phyloP scores from a whole-genome alignment of 1,140 invertebrate species.

The Lepidurus arcticus region DNA sequence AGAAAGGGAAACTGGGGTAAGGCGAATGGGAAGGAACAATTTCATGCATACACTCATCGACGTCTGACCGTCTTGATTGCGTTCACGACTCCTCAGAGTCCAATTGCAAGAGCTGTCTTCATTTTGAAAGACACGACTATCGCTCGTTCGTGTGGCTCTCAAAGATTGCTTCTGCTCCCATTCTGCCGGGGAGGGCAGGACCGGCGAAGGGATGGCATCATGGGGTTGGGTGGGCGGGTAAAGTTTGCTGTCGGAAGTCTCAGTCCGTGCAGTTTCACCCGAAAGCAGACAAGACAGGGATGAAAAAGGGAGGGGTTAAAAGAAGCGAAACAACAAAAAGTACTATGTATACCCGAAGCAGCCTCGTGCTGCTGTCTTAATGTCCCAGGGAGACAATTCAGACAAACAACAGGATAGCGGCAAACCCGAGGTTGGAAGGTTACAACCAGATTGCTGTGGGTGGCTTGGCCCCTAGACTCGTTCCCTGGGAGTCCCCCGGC shows the following conservation, averaged over 20 bases:
- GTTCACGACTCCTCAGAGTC: constrained; percentile 4
- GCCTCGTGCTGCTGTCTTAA: constrained; percentile 1
- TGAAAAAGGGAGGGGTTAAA: not conserved
- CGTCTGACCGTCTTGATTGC: constrained; percentile 20
- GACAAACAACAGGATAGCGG: constrained; percentile 18
- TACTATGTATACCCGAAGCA: no score
- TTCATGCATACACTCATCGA: constrained; percentile 11
- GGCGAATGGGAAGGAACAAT: not conserved
- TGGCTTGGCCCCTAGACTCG: not conserved
- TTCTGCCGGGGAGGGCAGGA: no score
- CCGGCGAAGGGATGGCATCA: no score
- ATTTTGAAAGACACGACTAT: constrained; percentile 15
- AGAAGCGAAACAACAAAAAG: not conserved
- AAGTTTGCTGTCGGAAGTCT: not conserved
- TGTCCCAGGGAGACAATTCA: constrained; percentile 18
- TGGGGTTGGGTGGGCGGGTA: not conserved
- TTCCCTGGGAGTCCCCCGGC: no score
- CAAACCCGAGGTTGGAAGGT: constrained; percentile 8
- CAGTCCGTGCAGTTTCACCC: not conserved
- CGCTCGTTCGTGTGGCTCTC: not conserved
- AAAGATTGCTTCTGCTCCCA: not conserved
- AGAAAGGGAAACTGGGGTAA: not conserved
- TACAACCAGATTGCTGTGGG: constrained; percentile 21
- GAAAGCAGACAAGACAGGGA: not conserved
- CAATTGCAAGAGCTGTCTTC: constrained; percentile 17